These are phyloP conservation scores for Pteruthius melanotis DNA, from an alignment of 2,113 vertebrate species.

Conservation along the genomic window DNA sequence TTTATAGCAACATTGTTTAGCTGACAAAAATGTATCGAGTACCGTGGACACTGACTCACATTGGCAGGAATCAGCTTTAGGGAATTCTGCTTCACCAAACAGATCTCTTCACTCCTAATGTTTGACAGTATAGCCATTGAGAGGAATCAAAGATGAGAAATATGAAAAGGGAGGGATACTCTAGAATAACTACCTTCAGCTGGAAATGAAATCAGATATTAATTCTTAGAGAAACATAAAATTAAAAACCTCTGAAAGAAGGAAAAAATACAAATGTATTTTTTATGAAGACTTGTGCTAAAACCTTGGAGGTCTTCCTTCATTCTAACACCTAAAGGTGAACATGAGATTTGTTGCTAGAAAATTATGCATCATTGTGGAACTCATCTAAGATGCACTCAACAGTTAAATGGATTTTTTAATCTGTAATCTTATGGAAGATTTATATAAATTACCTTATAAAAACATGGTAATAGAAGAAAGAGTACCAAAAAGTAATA, in stretches of 20 bases:
- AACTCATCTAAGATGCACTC: constrained; percentile 24
- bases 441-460: constrained; percentile 50
- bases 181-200: not conserved
- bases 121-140: not conserved
- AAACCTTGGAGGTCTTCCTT: constrained; percentile 31
- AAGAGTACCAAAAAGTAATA: constrained; percentile 11
- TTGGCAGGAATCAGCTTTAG: constrained; percentile 31
- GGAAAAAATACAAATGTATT: not conserved
- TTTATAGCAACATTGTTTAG: constrained; percentile 9
- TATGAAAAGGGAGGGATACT: not conserved
- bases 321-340: constrained; percentile 5
- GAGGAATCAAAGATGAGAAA: constrained; percentile 8
- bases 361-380: constrained; percentile 42
- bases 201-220: constrained; percentile 8
- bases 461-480: constrained; percentile 28
- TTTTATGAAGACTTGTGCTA: constrained; percentile 1
- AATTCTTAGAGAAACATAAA: constrained; percentile 19
- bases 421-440: constrained; percentile 37
- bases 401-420: constrained; percentile 61
- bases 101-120: not conserved
- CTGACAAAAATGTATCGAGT: constrained; percentile 9
- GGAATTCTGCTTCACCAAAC: not conserved
- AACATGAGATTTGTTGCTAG: constrained; percentile 29
- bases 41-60: not conserved
- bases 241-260: not conserved